phyloP scores from a whole-genome alignment of 2,797 vertebrate species.

The Galagoides demidoff region DNA sequence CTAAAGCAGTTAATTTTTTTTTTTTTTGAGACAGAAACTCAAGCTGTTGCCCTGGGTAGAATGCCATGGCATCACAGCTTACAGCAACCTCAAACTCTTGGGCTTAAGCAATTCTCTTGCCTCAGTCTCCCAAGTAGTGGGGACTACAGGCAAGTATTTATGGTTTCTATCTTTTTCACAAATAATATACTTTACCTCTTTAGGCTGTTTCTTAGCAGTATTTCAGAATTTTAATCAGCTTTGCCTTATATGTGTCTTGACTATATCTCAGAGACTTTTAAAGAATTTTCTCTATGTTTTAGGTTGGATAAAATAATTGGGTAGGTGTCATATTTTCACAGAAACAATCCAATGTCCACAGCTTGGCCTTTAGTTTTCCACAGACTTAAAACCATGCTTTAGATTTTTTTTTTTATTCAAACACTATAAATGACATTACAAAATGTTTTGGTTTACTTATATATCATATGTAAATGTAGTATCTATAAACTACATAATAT shows the following conservation, averaged over 20 bases:
- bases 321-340: slow-evolving; percentile 24
- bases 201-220: background rate
- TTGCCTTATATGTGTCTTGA: slow-evolving; percentile 9
- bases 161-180: background rate
- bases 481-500: background rate
- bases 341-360: background rate
- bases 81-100: too few relatives aligned
- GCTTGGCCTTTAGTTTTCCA: slow-evolving; percentile 25
- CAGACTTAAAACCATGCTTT: background rate
- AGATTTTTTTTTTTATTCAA: slow-evolving; percentile 57
- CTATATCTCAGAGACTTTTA: background rate
- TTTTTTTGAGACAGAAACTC: too few relatives aligned
- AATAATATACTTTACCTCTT: background rate
- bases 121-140: too few relatives aligned
- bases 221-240: slow-evolving; percentile 30
- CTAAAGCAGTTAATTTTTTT: background rate
- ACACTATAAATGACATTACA: background rate
- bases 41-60: too few relatives aligned
- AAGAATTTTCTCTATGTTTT: background rate
- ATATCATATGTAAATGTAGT: background rate
- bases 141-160: background rate
- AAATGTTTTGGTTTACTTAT: slow-evolving; percentile 15
- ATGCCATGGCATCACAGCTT: too few relatives aligned
- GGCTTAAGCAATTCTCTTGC: too few relatives aligned
- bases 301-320: background rate